phyloP scores from a whole-genome alignment of 2,797 vertebrate genomes.

The Poeciliopsis paucimaculata region DNA sequence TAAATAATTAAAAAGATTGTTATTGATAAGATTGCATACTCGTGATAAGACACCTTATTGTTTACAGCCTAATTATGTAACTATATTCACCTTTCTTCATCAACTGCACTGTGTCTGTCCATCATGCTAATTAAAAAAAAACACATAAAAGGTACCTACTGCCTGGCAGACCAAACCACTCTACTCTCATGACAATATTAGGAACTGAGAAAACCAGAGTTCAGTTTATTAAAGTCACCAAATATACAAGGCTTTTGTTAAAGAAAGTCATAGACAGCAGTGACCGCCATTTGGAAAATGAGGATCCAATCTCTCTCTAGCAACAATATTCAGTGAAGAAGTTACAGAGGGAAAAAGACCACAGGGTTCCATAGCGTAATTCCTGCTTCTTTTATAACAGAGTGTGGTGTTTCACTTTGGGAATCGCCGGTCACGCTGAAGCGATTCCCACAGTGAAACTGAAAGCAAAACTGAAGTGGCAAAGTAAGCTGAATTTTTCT shows the following conservation, averaged over 20 bases:
- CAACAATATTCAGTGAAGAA: too few relatives aligned
- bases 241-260: conserved; percentile 81
- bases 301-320: neutral
- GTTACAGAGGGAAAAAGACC: too few relatives aligned
- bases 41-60: conserved; percentile 33
- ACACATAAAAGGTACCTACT: conserved; percentile 64
- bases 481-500: too few relatives aligned
- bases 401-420: too few relatives aligned
- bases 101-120: neutral
- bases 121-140: conserved; percentile 9
- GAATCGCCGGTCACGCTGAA: too few relatives aligned
- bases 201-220: conserved; percentile 65
- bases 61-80: conserved; percentile 38
- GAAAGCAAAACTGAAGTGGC: too few relatives aligned
- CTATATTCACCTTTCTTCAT: conserved; percentile 11
- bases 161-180: conserved; percentile 61
- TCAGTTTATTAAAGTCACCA: conserved; percentile 58
- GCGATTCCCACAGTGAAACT: too few relatives aligned
- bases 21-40: conserved; percentile 36
- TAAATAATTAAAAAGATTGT: conserved; percentile 46
- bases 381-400: too few relatives aligned
- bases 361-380: too few relatives aligned
- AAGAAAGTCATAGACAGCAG: conserved; percentile 51
- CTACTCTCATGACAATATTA: conserved; percentile 74
- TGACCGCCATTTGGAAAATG: neutral